Base-by-base conservation (phyloP, 2,888 invertebrate genomes). In the Stegophylla sp. region DNA sequence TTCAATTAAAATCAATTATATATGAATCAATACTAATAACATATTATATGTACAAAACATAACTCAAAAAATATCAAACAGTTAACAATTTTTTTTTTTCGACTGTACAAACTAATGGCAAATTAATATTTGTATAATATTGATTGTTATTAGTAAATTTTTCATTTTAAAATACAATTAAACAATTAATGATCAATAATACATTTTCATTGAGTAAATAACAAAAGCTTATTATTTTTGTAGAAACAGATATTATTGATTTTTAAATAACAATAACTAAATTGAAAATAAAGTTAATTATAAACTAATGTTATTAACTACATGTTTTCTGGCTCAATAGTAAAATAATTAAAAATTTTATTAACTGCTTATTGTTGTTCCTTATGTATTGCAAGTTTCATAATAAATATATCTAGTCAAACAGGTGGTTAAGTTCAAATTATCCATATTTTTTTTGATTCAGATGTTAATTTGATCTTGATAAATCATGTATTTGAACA, bases 31-130 rank as follows among this genome's bases (percentile, higher is more conserved):
- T 66, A 51, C 41, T 76, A 59, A 28, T 64, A 64, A 71, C 66
- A 69, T 67, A 82, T 75, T 74, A n/a, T 79, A 71, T 79, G 59
- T 79, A 79, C 79, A 79, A 79, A 79, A 79, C 79, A 77, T 69
- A 79, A 69, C 69, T 79, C 71, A 51, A 79, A 71, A 79, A 79
- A 79, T 71, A 79, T 77, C 69, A 79, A 79, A 79, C 71, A 79
- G 69, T 71, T 79, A 79, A 79, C 79, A 79, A 48, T 71, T 79
- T 59, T 67, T 76, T 66, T 53, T 69, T 51, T 45, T 15, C 15
- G 48, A 61, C 59, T 79, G 28, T 69, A 79, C 71, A 79, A 71
- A 71, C 69, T 79, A 79, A 79, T 79, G 79, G 79, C 79, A 79
- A 71, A 76, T 76, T 76, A 53, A 66, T 76, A 64, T 79, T 67